phyloP scores from a whole-genome alignment of 1,140 invertebrate species.

The Goniozus legneri region DNA sequence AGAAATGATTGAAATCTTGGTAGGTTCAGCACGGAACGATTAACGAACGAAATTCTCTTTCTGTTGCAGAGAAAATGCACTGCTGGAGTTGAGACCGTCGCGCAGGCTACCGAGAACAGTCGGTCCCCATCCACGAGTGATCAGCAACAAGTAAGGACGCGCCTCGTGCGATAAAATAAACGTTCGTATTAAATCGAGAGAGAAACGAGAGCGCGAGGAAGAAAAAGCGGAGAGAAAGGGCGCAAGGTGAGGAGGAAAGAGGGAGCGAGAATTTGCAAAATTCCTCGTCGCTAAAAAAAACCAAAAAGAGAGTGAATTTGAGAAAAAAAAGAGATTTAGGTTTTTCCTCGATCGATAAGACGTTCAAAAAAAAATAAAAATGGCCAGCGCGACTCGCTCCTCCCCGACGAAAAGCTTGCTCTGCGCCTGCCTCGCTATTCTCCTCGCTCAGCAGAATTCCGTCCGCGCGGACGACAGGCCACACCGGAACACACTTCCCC shows the following conservation, averaged over 20 bases:
- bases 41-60: constrained; percentile 8
- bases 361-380: constrained; percentile 18
- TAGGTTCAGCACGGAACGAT: no score
- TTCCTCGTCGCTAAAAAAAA: constrained; percentile 10
- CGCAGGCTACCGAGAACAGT: constrained; percentile 40
- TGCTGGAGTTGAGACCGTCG: constrained; percentile 45
- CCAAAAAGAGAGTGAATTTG: background rate
- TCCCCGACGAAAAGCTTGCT: constrained; percentile 24
- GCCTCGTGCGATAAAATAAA: no score
- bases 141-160: constrained; percentile 50
- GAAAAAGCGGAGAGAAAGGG: background rate
- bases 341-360: background rate
- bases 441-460: constrained; percentile 19
- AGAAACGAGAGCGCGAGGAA: constrained; percentile 7
- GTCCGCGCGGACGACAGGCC: constrained; percentile 15
- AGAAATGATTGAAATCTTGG: no score
- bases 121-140: constrained; percentile 31
- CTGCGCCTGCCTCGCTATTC: constrained; percentile 23
- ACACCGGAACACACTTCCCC: constrained; percentile 28
- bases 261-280: background rate
- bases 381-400: constrained; percentile 26
- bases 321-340: background rate
- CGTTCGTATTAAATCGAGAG: constrained; percentile 11
- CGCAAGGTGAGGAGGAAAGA: constrained; percentile 3
- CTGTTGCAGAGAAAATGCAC: constrained; percentile 43